phyloP scores from a whole-genome alignment of 2,797 vertebrate genomes.

The Hippopotamyrus pictus region DNA sequence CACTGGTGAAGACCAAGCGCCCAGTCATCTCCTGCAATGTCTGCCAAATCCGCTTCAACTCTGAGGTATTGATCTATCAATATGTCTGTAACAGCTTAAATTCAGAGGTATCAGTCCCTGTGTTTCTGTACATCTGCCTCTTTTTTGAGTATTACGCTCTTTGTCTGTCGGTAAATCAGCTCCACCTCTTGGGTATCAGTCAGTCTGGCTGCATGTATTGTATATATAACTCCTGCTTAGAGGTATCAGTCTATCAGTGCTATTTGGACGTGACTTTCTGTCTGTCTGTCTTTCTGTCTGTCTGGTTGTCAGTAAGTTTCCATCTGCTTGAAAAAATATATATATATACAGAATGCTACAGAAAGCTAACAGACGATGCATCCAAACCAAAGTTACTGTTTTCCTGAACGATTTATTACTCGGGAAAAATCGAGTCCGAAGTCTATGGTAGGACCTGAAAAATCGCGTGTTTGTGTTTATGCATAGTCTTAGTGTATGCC shows the following conservation, averaged over 20 bases:
- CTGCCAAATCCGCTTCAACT: conserved; percentile 94
- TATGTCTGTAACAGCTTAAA: background rate
- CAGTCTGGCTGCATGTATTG: background rate
- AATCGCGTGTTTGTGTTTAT: background rate
- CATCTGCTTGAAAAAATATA: background rate
- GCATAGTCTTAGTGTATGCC: background rate
- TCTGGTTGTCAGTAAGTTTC: background rate
- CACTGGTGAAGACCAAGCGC: conserved; percentile 77
- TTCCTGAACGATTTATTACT: background rate
- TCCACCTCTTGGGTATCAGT: background rate
- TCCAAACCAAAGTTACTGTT: background rate
- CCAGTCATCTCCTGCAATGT: conserved; percentile 91
- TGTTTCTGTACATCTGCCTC: conserved; percentile 9
- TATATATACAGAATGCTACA: background rate
- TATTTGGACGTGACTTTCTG: background rate
- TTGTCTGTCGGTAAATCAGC: background rate
- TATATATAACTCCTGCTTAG: background rate
- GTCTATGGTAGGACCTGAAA: background rate
- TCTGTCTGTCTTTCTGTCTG: background rate
- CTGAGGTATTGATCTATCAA: conserved; percentile 63
- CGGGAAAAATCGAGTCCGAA: background rate
- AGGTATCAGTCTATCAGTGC: background rate
- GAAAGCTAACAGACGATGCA: background rate
- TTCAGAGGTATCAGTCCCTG: conserved; percentile 29
- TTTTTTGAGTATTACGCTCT: background rate